Evolutionary conservation across 2,888 invertebrate genomes (phyloP), one percentile per base, ranked within the genome.

Genomic region (Lasioglossum zephyrum): DNA sequence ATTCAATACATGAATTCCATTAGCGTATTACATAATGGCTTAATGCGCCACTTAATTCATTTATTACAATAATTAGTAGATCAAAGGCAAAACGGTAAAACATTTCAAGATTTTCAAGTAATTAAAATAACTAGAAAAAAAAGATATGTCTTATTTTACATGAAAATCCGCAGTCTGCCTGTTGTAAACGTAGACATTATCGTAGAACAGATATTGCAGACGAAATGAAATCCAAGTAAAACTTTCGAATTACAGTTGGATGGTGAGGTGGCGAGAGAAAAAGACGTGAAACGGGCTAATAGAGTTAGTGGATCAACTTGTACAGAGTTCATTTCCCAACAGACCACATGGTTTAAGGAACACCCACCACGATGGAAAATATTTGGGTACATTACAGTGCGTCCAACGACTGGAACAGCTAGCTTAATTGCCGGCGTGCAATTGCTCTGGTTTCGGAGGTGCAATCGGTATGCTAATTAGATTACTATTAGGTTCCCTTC

Each of bases 391-490:
- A 66, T 66, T 36, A 49, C 16, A 26, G 1, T 8, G 41, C 57
- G 18, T 39, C 16, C 26, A 75, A 75, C 75, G 75, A 60, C 26
- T 53, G 77, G 49, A 53, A n/a, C 69, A 39, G 39, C 18, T 44
- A n/a, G 44, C 4, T 60, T 79, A 72, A 78, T 73, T 70, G 57
- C 78, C 39, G 0, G 41, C 16, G 4, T 39, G 31, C 69, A 69
- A 39, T 77, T 70, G 49, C 77, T 39, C 77, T 53, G 72, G 44
- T 79, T 60, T 72, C 73, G 53, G 41, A 13, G 39, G 6, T 13
- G 60, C 44, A 66, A 66, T 77, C 66, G 66, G 36, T 36, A 74
- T 66, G 79, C 49, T 74, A 74, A 74, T 79, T 79, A 74, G 63
- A 49, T 81, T 53, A 41, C 77, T 31, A 18, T 77, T 70, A 76